Evolutionary conservation across 2,888 invertebrate genomes (phyloP), one percentile per base, ranked within the genome.

Genomic region (Actias luna): DNA sequence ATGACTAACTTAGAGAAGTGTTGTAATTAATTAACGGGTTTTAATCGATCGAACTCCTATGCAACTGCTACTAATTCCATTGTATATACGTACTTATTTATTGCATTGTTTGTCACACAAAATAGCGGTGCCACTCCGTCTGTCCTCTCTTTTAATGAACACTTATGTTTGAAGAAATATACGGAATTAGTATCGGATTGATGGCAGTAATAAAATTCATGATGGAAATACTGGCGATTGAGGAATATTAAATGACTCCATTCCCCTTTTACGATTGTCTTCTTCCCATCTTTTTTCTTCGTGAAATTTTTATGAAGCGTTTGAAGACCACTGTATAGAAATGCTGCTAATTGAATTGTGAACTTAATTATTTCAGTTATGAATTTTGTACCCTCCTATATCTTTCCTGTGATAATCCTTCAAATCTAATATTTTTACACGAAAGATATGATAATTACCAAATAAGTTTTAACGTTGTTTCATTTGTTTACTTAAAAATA

Each of bases 361-460:
- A 50, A 50, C 42, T 42, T 42, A 42, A 18, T n/a, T 18, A 18
- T 42, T 42, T 42, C 7, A 42, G n/a, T 42, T 42, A 42, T 18
- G 18, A 42, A 42, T 18, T 42, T 18, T 42, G 7, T 18, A 18
- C 18, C 18, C 18, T n/a, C 18, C 7, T 42, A 42, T 7, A 2
- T 85, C 86, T 81, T 85, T 82, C 76, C 72, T 81, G 80, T 80
- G 81, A 87, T 88, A 88, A 87, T 85, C 82, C 81, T 82, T n/a
- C 79, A 78, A 84, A 79, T 82, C 86, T 87, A 87, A 89, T 87
- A 89, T 88, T 85, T 80, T 79, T 83, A 79, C 77, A 79, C 76
- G 75, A 75, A 76, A 74, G 77, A 80, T 78, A 82, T 80, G 84
- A 77, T 78, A 77, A 83, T n/a, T 81, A 81, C 79, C 79, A 80